Conservation (phyloP, 2,113 vertebrate species). For the Fulica atra region DNA sequence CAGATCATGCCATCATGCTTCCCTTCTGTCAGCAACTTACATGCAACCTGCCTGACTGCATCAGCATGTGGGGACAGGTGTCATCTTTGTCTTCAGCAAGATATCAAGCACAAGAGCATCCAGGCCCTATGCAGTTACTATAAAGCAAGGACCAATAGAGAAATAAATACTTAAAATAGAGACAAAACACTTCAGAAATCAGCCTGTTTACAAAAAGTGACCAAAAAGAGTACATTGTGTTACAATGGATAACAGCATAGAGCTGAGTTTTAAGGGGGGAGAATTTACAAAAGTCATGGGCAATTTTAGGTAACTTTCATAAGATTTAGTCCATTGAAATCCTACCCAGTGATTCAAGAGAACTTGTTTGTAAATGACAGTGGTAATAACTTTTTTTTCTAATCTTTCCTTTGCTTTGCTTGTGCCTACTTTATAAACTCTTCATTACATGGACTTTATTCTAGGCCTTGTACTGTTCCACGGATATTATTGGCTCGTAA, state of each 20-base stretch:
- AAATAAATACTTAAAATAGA: not conserved
- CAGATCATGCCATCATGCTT: not conserved
- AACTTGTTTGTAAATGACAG: not conserved
- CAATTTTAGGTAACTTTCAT: not conserved
- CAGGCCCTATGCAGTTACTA: not conserved
- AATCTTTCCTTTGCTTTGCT: not conserved
- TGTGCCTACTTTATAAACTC: not conserved
- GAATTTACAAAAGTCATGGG: not conserved
- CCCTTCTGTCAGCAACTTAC: not conserved
- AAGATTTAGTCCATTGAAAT: not conserved
- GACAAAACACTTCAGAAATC: not conserved
- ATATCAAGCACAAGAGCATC: not conserved
- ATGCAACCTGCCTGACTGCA: not conserved
- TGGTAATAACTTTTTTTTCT: not conserved
- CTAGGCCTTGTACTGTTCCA: not conserved
- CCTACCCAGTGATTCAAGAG: not conserved
- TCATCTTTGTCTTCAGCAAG: not conserved
- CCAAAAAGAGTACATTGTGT: not conserved
- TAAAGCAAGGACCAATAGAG: not conserved
- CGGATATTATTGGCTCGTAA: not conserved
- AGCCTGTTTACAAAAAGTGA: not conserved
- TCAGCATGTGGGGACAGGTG: fast-evolving
- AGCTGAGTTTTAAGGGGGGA: not conserved
- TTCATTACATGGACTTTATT: not conserved
- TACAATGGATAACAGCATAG: not conserved